These are phyloP conservation scores for Agriopis leucophaearia DNA, from an alignment of 2,888 invertebrate genomes.

Conservation along the genomic window DNA sequence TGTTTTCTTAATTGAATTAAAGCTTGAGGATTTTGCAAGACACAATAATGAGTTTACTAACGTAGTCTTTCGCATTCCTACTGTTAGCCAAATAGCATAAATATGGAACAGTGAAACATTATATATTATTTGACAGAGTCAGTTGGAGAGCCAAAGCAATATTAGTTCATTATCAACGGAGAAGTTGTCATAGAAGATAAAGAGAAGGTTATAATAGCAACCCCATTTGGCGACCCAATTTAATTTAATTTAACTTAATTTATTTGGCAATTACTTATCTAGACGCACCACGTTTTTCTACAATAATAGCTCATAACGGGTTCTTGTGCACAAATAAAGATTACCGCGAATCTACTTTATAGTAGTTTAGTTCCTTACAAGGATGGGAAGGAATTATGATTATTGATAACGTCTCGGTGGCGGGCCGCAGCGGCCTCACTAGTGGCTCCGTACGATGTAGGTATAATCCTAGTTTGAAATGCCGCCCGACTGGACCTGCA, in stretches of 20 bases:
- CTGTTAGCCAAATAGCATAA: too few relatives aligned
- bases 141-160: background rate
- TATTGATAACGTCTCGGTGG: slow-evolving; percentile 46
- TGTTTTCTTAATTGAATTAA: background rate
- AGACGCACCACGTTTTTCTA: slow-evolving; percentile 18
- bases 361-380: slow-evolving; percentile 41
- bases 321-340: slow-evolving; percentile 30
- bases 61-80: background rate
- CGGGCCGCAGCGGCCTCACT: slow-evolving; percentile 30
- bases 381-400: slow-evolving; percentile 48
- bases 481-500: slow-evolving; percentile 65
- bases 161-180: slow-evolving; percentile 7
- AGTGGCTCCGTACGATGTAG: slow-evolving; percentile 44
- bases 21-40: background rate
- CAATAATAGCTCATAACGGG: slow-evolving; percentile 20
- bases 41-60: background rate
- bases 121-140: background rate
- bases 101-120: too few relatives aligned
- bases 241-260: background rate
- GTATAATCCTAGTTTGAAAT: slow-evolving; percentile 69
- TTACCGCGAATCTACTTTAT: slow-evolving; percentile 43
- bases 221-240: too few relatives aligned
- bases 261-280: slow-evolving; percentile 20
- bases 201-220: background rate
- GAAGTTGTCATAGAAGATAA: background rate